These are phyloP conservation scores for Sapayoa aenigma DNA, from an alignment of 2,113 vertebrate species.

Conservation along the genomic window DNA sequence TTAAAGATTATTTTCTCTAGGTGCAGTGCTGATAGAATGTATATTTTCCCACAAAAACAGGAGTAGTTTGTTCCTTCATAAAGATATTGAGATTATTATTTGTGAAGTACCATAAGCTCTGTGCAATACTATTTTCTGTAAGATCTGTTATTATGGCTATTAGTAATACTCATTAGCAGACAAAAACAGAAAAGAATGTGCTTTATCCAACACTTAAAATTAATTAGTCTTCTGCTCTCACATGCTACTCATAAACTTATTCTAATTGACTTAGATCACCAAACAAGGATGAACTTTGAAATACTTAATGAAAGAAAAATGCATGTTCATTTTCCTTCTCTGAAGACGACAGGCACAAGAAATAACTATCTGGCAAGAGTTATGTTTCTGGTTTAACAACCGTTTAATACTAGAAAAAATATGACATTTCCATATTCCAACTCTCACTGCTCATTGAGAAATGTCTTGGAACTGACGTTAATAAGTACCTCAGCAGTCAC, in stretches of 20 bases:
- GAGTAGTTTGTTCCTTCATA: not conserved
- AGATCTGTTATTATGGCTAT: not conserved
- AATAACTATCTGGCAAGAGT: slow-evolving; percentile 23
- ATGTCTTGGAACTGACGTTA: not conserved
- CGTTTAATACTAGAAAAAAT: slow-evolving; percentile 43
- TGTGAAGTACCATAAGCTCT: not conserved
- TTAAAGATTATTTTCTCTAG: not conserved
- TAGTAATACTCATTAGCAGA: not conserved
- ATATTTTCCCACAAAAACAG: not conserved
- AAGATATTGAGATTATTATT: not conserved
- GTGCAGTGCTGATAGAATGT: not conserved
- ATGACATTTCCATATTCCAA: slow-evolving; percentile 30
- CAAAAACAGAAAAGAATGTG: not conserved
- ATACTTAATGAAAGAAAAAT: slow-evolving; percentile 37
- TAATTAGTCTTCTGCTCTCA: not conserved
- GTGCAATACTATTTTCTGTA: not conserved
- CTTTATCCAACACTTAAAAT: slow-evolving; percentile 11
- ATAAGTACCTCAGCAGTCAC: slow-evolving; percentile 21
- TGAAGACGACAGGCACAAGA: not conserved
- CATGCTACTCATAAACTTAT: not conserved
- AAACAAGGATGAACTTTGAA: slow-evolving; percentile 40
- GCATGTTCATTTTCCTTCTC: not conserved
- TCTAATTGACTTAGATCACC: slow-evolving; percentile 19
- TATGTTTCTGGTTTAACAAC: slow-evolving; percentile 31
- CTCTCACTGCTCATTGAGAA: not conserved